phyloP scores from a whole-genome alignment of 2,113 vertebrate species.

The Laterallus jamaicensis region DNA sequence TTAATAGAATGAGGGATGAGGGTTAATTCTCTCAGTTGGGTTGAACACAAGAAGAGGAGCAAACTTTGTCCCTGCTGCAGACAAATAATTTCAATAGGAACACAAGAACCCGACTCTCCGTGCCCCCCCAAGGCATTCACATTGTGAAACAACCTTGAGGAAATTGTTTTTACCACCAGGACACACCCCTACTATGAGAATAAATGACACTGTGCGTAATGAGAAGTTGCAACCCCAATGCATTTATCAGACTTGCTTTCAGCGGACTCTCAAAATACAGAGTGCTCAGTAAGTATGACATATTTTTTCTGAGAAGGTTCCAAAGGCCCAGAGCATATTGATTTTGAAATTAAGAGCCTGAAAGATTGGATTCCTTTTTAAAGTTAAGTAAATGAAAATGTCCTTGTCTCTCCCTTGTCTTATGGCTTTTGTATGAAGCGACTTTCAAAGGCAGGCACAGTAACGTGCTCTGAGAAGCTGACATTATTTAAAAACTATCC shows the following conservation, averaged over 20 bases:
- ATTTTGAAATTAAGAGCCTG: background rate
- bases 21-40: background rate
- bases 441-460: background rate
- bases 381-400: background rate
- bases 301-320: background rate
- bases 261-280: background rate
- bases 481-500: slow-evolving; percentile 14
- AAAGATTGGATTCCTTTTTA: background rate
- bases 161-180: background rate
- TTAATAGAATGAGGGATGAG: background rate
- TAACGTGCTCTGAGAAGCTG: background rate
- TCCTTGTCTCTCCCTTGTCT: background rate
- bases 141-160: background rate
- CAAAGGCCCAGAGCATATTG: background rate
- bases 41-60: background rate
- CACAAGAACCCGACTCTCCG: background rate
- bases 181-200: background rate
- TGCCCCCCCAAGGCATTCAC: background rate
- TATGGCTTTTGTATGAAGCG: background rate
- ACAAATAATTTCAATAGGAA: background rate
- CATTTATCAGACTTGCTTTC: background rate
- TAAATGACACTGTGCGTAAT: background rate
- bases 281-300: background rate
- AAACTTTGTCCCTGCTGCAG: background rate
- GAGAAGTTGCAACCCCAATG: background rate